A percentile compares a stretch with the other conserved stretches of the same genome.
Evolutionary conservation across 2,113 vertebrate species (phyloP).

Genomic region (Grammatotria lemairii): DNA sequence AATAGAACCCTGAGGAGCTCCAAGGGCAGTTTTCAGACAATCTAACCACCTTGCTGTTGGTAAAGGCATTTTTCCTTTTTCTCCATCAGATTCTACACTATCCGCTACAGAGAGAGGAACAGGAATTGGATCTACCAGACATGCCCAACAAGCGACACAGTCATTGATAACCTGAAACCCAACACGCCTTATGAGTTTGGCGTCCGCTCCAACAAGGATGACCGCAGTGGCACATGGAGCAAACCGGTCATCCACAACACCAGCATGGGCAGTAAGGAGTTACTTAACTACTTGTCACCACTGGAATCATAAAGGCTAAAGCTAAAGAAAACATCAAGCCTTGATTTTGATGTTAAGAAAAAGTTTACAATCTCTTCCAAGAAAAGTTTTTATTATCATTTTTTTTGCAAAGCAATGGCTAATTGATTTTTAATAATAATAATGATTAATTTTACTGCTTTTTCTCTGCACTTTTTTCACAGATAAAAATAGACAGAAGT

Average conservation of each 20-base stretch:
- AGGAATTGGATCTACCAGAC: constrained; percentile 91
- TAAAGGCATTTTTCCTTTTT: background rate
- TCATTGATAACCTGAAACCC: constrained; percentile 87
- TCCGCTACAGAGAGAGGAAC: constrained; percentile 87
- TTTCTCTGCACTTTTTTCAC: background rate
- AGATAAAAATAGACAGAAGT: constrained; percentile 58
- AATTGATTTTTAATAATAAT: background rate
- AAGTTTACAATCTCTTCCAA: background rate
- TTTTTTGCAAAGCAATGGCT: background rate
- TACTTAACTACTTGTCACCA: background rate
- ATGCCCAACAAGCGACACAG: constrained; percentile 88
- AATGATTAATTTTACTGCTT: background rate
- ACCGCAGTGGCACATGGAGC: constrained; percentile 81
- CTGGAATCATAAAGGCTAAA: background rate
- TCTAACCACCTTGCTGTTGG: background rate
- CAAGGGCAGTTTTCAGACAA: background rate
- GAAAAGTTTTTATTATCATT: background rate
- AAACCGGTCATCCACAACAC: constrained; percentile 81
- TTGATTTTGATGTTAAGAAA: background rate
- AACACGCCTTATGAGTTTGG: constrained; percentile 89
- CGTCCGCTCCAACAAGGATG: constrained; percentile 81
- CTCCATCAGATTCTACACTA: constrained; percentile 81
- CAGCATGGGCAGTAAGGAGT: constrained; percentile 74
- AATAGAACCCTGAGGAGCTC: background rate
- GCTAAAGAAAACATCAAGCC: background rate